Conservation (phyloP, 2,797 vertebrate species). For the Simalia tracyae region DNA sequence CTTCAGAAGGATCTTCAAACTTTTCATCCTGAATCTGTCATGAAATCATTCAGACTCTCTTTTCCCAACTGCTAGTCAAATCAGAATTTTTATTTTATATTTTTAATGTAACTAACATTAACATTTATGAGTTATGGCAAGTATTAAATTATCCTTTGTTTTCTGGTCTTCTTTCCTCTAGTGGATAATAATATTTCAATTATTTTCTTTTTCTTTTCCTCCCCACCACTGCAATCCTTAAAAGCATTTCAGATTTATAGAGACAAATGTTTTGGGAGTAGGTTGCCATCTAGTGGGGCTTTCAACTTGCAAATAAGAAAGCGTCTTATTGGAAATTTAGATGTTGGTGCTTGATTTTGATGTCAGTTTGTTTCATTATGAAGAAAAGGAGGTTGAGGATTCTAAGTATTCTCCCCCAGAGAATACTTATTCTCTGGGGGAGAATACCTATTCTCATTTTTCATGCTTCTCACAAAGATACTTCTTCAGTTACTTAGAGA, state of each 20-base stretch:
- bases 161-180: not conserved
- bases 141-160: not conserved
- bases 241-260: not conserved
- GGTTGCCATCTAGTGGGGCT: conserved; percentile 20
- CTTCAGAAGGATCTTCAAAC: not conserved
- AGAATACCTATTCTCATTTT: not conserved
- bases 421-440: too few relatives aligned
- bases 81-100: too few relatives aligned
- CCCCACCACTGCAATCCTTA: not conserved
- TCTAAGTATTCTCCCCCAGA: not conserved
- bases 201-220: not conserved
- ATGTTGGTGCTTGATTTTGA: not conserved
- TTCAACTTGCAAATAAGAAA: not conserved
- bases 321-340: not conserved
- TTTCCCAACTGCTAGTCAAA: not conserved
- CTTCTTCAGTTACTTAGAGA: not conserved
- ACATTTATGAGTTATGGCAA: not conserved
- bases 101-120: not conserved
- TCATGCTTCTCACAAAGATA: not conserved
- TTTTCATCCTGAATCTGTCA: not conserved
- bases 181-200: not conserved
- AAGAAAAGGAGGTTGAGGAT: not conserved
- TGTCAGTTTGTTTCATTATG: not conserved
- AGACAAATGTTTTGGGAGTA: not conserved
- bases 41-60: not conserved